Percentiles rank a stretch among this genome's conserved stretches.
Evolutionary conservation across 2,888 invertebrate species (phyloP).

Genomic region (Ennomos quercinarius): DNA sequence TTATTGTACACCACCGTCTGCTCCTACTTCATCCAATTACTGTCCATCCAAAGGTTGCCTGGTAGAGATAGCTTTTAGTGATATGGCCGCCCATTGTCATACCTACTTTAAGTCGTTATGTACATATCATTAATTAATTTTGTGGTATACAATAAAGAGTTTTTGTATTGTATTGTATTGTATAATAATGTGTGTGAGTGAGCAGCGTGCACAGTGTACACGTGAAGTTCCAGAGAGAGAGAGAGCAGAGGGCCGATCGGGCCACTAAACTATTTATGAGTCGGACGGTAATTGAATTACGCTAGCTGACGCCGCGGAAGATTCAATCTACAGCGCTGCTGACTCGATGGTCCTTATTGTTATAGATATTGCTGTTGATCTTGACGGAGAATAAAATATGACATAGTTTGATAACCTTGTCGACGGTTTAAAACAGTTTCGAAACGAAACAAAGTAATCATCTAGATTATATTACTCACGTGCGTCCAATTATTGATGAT

Average conservation of each 20-base stretch:
- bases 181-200: neutral
- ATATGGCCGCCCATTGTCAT: too few relatives aligned
- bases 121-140: too few relatives aligned
- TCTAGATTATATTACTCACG: slow-evolving; percentile 24
- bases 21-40: too few relatives aligned
- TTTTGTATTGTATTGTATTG: too few relatives aligned
- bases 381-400: slow-evolving; percentile 2
- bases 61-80: too few relatives aligned
- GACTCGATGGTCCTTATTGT: slow-evolving; percentile 19
- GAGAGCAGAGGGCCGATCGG: slow-evolving; percentile 43
- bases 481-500: slow-evolving; percentile 15
- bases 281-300: slow-evolving; percentile 71
- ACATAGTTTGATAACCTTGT: neutral
- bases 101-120: too few relatives aligned
- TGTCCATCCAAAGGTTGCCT: too few relatives aligned
- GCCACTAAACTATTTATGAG: slow-evolving; percentile 74
- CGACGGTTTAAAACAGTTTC: slow-evolving; percentile 3
- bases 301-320: slow-evolving; percentile 49
- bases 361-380: slow-evolving; percentile 8
- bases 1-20: too few relatives aligned
- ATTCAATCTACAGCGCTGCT: slow-evolving; percentile 36
- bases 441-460: slow-evolving; percentile 7
- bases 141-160: too few relatives aligned
- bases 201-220: slow-evolving; percentile 36
- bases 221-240: slow-evolving; percentile 56